These are phyloP conservation scores for Hydrolagus colliei DNA, from an alignment of 2,797 vertebrate species.

Conservation along the genomic window DNA sequence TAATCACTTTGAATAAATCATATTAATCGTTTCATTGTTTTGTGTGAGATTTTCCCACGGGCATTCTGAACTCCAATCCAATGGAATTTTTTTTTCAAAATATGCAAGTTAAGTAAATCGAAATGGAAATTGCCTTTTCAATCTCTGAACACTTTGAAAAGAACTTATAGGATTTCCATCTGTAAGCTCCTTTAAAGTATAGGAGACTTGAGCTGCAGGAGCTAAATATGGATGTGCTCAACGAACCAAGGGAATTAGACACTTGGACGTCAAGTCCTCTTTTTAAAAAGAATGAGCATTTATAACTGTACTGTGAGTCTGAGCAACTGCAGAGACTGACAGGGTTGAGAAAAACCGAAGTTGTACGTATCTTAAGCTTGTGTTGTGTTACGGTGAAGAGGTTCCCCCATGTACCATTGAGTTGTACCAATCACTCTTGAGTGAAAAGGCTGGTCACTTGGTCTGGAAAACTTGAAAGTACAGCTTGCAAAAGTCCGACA, in stretches of 20 bases:
- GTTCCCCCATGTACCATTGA: too few relatives aligned
- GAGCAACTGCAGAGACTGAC: background rate
- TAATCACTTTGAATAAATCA: slow-evolving; percentile 42
- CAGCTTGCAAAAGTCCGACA: too few relatives aligned
- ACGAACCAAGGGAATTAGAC: background rate
- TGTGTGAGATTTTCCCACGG: slow-evolving; percentile 41
- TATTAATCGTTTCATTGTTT: slow-evolving; percentile 46
- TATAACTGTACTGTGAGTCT: background rate
- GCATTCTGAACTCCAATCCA: slow-evolving; percentile 38
- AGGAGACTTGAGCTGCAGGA: background rate
- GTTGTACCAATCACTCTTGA: too few relatives aligned
- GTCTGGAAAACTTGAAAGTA: too few relatives aligned
- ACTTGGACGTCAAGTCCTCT: too few relatives aligned
- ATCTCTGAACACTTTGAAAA: slow-evolving; percentile 39
- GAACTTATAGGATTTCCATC: background rate
- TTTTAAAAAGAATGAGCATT: background rate
- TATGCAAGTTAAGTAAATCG: slow-evolving; percentile 32
- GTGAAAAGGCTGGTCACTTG: too few relatives aligned
- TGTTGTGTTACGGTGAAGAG: too few relatives aligned
- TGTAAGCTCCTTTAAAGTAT: background rate
- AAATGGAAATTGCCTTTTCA: slow-evolving; percentile 38
- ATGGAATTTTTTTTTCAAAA: background rate
- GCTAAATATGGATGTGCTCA: background rate
- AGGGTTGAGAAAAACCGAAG: too few relatives aligned
- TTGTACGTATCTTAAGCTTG: too few relatives aligned